phyloP scores from a whole-genome alignment of 2,888 invertebrate genomes.

The Pegoplata infirma region DNA sequence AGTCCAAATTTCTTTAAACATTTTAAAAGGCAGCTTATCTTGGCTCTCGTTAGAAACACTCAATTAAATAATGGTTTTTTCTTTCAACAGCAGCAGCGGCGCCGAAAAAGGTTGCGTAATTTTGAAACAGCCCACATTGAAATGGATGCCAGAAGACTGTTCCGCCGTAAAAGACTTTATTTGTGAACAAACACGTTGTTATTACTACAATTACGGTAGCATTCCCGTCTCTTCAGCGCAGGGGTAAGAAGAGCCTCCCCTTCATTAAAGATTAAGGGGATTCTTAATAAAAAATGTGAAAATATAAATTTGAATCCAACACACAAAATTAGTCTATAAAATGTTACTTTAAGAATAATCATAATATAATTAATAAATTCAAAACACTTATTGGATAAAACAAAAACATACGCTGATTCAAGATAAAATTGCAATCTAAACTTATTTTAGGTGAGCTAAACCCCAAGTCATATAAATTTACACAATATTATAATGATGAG shows the following conservation, averaged over 20 bases:
- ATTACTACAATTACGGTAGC: constrained; percentile 94
- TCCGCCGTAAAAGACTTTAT: constrained; percentile 91
- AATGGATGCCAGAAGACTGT: constrained; percentile 91
- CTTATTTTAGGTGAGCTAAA: constrained; percentile 77
- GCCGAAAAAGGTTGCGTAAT: constrained; percentile 87
- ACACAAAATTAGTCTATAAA: constrained; percentile 62
- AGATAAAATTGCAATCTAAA: constrained; percentile 46
- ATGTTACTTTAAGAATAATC: constrained; percentile 63
- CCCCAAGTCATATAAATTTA: constrained; percentile 74
- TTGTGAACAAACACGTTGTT: constrained; percentile 93
- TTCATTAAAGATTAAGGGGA: constrained; percentile 37
- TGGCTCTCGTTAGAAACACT: not conserved
- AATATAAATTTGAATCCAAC: constrained; percentile 63
- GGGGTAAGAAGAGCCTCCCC: constrained; percentile 84
- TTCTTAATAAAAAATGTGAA: constrained; percentile 65
- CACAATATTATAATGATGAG: constrained; percentile 6
- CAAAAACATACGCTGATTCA: constrained; percentile 34
- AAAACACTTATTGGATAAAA: constrained; percentile 52
- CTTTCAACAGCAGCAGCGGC: constrained; percentile 80
- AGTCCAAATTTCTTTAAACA: no score
- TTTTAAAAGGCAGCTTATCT: no score
- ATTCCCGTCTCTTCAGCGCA: constrained; percentile 93
- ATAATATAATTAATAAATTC: constrained; percentile 66
- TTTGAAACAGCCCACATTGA: constrained; percentile 86
- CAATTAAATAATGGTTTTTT: constrained; percentile 41